These are phyloP conservation scores for Panagrolaimus sp. DNA, from an alignment of 1,140 invertebrate genomes.

Conservation along the genomic window DNA sequence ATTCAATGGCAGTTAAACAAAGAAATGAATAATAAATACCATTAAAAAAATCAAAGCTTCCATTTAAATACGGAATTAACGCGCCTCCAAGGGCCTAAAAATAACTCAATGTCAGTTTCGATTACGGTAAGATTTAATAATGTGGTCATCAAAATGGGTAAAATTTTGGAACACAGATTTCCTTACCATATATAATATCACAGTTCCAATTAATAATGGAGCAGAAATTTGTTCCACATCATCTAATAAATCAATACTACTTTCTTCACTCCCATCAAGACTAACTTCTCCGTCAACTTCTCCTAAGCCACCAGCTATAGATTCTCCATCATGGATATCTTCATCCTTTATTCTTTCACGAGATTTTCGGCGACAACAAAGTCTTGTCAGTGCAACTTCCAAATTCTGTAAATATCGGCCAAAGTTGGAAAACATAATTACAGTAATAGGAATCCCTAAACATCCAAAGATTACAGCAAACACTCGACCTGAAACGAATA, in stretches of 20 bases:
- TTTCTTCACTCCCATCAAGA: constrained; percentile 4
- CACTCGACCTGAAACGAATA: constrained; percentile 45
- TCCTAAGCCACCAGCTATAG: constrained; percentile 8
- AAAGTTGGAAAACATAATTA: constrained; percentile 56
- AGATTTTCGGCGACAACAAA: constrained; percentile 15
- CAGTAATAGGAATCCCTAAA: constrained; percentile 52
- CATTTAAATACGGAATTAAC: constrained; percentile 47
- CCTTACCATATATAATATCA: constrained; percentile 47
- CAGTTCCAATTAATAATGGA: constrained; percentile 41
- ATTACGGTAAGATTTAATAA: no score
- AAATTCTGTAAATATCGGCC: constrained; percentile 51
- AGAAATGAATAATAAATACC: constrained; percentile 58
- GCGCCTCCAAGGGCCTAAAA: constrained; percentile 44
- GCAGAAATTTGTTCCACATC: constrained; percentile 43
- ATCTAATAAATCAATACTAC: constrained; percentile 20
- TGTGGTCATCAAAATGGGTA: no score
- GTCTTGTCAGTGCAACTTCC: constrained; percentile 35
- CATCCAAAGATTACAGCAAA: constrained; percentile 57
- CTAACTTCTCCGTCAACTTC: constrained; percentile 3
- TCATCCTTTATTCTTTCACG: constrained; percentile 15
- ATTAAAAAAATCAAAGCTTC: constrained; percentile 52
- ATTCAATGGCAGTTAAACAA: constrained; percentile 57
- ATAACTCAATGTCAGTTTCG: no score
- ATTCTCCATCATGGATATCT: constrained; percentile 17
- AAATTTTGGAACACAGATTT: no score